Evolutionary conservation across 2,888 invertebrate genomes (phyloP).

Genomic region (Philopedon plagiatum): DNA sequence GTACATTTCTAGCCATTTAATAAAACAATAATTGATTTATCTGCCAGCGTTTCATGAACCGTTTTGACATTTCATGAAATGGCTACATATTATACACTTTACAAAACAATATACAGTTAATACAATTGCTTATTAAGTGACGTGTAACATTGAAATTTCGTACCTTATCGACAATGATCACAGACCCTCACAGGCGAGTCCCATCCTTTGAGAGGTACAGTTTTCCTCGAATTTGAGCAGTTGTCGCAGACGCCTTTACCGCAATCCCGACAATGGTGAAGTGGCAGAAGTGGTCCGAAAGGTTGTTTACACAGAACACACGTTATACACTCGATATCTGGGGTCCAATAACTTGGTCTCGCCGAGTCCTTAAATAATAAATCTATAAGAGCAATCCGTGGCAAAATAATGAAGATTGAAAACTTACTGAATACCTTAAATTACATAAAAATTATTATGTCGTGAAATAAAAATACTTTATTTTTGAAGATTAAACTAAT

Average conservation of each 20-base stretch:
- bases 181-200: constrained; percentile 81
- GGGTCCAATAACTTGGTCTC: constrained; percentile 85
- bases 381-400: background rate
- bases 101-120: too few species aligned
- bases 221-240: constrained; percentile 73
- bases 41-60: too few species aligned
- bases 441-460: too few species aligned
- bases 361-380: constrained; percentile 72
- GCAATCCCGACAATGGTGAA: constrained; percentile 82
- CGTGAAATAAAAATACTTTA: too few species aligned
- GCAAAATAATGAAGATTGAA: background rate
- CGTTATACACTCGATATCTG: constrained; percentile 78
- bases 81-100: too few species aligned
- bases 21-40: too few species aligned
- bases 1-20: too few species aligned
- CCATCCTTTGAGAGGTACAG: constrained; percentile 84
- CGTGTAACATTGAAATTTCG: too few species aligned
- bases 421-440: background rate
- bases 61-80: too few species aligned
- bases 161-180: constrained; percentile 72
- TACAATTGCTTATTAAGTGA: too few species aligned
- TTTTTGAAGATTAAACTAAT: too few species aligned
- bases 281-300: constrained; percentile 72
- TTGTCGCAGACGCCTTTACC: constrained; percentile 79
- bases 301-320: constrained; percentile 77